Evolutionary conservation across 2,797 vertebrate genomes (phyloP).

Genomic region (Leuciscus waleckii): DNA sequence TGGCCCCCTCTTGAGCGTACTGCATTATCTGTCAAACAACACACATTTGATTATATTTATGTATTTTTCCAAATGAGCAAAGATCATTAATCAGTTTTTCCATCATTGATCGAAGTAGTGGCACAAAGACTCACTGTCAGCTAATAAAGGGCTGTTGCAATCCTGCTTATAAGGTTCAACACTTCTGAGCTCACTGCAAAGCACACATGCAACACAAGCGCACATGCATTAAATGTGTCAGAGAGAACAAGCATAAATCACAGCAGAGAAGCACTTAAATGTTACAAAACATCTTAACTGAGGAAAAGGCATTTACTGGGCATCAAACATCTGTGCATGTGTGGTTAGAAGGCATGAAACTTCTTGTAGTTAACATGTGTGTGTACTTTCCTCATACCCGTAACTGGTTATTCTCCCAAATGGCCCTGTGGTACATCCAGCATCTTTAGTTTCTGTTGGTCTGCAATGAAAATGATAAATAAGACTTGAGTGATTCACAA

Average conservation of each 20-base stretch:
- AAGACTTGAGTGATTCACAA: not conserved
- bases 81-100: slow-evolving; percentile 2
- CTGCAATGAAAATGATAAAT: slow-evolving; percentile 34
- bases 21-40: slow-evolving; percentile 55
- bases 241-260: slow-evolving; percentile 18
- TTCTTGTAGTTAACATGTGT: not conserved
- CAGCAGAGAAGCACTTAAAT: not conserved
- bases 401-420: slow-evolving; percentile 2
- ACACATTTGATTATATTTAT: not conserved
- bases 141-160: slow-evolving; percentile 54
- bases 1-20: slow-evolving; percentile 45
- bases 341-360: not conserved
- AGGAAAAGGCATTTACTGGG: not conserved
- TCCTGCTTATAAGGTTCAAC: slow-evolving; percentile 65
- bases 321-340: slow-evolving; percentile 10
- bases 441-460: slow-evolving; percentile 7
- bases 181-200: slow-evolving; percentile 72
- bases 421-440: not conserved
- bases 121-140: slow-evolving; percentile 74
- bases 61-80: not conserved
- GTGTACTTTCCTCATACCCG: slow-evolving; percentile 24
- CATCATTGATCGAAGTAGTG: slow-evolving; percentile 5
- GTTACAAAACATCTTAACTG: slow-evolving; percentile 10
- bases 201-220: slow-evolving; percentile 54
- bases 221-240: slow-evolving; percentile 39